Base-by-base conservation (phyloP, 2,113 vertebrate genomes). In the Suricata suricatta region DNA sequence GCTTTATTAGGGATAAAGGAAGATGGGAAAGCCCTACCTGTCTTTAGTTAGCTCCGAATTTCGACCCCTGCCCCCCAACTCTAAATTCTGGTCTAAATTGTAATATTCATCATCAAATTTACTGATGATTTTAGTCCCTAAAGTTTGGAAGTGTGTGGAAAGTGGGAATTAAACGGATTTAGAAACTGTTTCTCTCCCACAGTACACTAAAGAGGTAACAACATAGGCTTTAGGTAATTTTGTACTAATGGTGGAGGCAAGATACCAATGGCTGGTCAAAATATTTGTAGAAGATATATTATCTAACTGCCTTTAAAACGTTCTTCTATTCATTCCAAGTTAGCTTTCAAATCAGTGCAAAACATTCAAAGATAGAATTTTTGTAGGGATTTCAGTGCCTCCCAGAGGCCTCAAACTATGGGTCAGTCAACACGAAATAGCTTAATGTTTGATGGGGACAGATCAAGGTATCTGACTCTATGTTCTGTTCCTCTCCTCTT, bases 101-200 rank as follows among this genome's bases (percentile, higher is more conserved):
- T 14, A 88, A 68, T 81, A 14, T 63, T 86, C 52, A 72, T 96
- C 17, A 57, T 64, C 66, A 69, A 66, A 63, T 63, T 83, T 44
- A 47, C 13, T 82, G 77, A 31, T 10, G 5, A 21, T 47, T 64
- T 57, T 79, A 76, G 2, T n/a, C 50, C 83, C 81, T 5, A 85
- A 94, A 85, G 15, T 82, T 66, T 71, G 41, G 35, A 60, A 88
- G 29, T 69, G 11, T 12, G 1, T 83, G 41, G 27, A 94, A 97
- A n/a, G 52, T 50, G 17, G 8, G 2, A 68, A 97, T 50, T 92
- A 35, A 63, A 74, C n/a, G 29, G 5, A 31, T 5, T 93, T 77
- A 60, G 64, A 57, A 87, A 15, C 7, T 66, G 13, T 25, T 4
- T 93, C 12, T 64, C 27, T 92, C 14, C 54, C 47, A 47, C 81